Conservation (phyloP, 1,140 invertebrate species). For the Euwallacea fornicatus region DNA sequence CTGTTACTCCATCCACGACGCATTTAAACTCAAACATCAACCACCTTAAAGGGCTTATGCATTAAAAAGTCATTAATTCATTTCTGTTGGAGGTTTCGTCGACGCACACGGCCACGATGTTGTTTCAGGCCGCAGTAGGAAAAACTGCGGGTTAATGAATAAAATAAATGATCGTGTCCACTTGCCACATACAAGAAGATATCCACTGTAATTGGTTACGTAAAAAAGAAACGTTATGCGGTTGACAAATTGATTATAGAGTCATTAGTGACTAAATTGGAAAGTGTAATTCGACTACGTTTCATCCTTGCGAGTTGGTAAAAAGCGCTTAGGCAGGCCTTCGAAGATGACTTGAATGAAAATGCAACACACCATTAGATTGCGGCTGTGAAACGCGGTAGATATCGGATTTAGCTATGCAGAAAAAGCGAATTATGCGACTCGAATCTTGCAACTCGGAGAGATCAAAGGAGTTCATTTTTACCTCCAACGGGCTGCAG, state of each 20-base stretch:
- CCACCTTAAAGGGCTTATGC: too few species aligned
- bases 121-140: too few species aligned
- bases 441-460: not conserved
- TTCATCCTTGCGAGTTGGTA: not conserved
- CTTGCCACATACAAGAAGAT: not conserved
- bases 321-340: not conserved
- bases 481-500: too few species aligned
- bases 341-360: not conserved
- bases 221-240: constrained; percentile 5
- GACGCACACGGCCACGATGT: too few species aligned
- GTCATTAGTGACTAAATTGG: constrained; percentile 3
- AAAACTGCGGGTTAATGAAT: too few species aligned
- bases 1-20: too few species aligned
- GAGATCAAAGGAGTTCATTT: too few species aligned
- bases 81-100: too few species aligned
- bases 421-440: not conserved
- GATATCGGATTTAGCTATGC: not conserved
- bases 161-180: too few species aligned
- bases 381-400: not conserved
- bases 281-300: constrained; percentile 1
- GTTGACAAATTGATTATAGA: constrained; percentile 17
- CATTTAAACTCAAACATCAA: too few species aligned
- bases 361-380: constrained; percentile 1
- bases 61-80: too few species aligned
- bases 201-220: constrained; percentile 9